Percentiles rank a stretch among this genome's conserved stretches.
Evolutionary conservation across 2,113 vertebrate species (phyloP).

Genomic region (Myrmecobius fasciatus): DNA sequence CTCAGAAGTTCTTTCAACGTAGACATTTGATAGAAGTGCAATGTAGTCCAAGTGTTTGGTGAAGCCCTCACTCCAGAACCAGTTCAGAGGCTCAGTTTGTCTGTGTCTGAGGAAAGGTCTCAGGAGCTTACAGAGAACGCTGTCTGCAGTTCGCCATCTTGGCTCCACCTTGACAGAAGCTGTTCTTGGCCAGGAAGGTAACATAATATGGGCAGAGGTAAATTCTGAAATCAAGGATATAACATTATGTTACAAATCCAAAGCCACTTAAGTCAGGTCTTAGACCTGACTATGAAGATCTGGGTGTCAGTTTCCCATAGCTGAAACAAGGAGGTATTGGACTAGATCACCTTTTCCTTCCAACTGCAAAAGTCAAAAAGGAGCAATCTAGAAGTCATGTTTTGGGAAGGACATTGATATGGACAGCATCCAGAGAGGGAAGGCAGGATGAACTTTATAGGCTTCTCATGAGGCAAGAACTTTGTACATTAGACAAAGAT

Average conservation of each 20-base stretch:
- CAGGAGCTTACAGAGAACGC: no score
- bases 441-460: not conserved
- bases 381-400: not conserved
- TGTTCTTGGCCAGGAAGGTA: not conserved
- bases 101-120: no score
- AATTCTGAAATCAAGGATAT: not conserved
- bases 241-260: not conserved
- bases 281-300: not conserved
- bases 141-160: no score
- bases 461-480: not conserved
- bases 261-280: not conserved
- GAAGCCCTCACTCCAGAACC: no score
- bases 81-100: no score
- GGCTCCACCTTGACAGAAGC: no score
- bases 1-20: no score
- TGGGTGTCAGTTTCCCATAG: not conserved
- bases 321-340: not conserved
- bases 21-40: no score
- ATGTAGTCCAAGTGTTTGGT: no score
- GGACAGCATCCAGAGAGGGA: not conserved
- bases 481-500: not conserved
- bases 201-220: not conserved
- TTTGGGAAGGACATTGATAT: not conserved
- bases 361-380: not conserved
- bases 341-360: not conserved